Evolutionary conservation across 2,113 vertebrate genomes (phyloP), one percentile per base, ranked within the genome.

Genomic region (Peromyscus leucopus): DNA sequence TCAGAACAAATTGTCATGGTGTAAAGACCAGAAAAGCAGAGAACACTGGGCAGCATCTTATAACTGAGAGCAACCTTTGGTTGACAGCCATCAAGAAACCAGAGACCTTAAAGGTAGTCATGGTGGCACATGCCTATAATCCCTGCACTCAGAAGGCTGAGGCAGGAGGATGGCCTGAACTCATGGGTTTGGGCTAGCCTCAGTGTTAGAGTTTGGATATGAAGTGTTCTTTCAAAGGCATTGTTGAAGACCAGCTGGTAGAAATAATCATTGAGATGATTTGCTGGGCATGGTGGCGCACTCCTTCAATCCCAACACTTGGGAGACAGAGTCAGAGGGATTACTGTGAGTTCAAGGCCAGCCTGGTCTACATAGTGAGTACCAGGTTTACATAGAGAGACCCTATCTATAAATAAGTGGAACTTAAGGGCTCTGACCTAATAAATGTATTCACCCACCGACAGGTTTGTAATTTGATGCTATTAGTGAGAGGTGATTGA

Each of bases 61-160:
- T 67, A 69, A 4, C 84, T 79, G 75, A 69, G 15, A 59, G 28
- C 28, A 93, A 74, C 11, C 12, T 63, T 94, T 16, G 9, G 22
- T 69, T n/a, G 91, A 63, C 6, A 78, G n/a, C 74, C 63, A 83
- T 82, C 28, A 67, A 96, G 72, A 89, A 91, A 93, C 46, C 59
- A 79, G 33, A 36, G 72, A 82, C 11, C 31, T 17, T 89, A 13
- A 1, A 39, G 84, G 39, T 15, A 59, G 65, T 61, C 16, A 5
- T 31, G 36, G 57, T 51, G 26, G 36, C 19, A 8, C 11, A 33
- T 22, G 28, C 26, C 24, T 90, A 28, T 75, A 19, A 22, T 67
- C 16, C 24, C 67, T 74, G 46, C 28, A 82, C 42, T 74, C 26
- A 74, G 67, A 31, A 75, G 26, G 19, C 67, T 75, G 93, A 65